Conservation (phyloP, 2,113 vertebrate species). For the Chionodraco myersi region DNA sequence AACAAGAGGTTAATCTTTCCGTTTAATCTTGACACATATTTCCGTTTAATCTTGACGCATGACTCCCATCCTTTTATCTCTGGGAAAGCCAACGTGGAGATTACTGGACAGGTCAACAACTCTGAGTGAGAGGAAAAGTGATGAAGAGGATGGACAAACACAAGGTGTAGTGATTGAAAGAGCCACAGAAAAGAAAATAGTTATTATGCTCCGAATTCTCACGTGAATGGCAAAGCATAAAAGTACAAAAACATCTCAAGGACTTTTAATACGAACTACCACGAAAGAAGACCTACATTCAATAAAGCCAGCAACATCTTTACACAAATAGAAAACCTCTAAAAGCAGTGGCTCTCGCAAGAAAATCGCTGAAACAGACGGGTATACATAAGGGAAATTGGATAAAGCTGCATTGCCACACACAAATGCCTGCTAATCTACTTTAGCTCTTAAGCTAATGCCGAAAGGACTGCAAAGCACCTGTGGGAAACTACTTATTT, state of each 20-base stretch:
- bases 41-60: slow-evolving; percentile 34
- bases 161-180: neutral
- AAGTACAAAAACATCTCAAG: neutral
- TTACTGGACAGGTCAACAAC: slow-evolving; percentile 33
- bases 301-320: neutral
- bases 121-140: neutral
- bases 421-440: slow-evolving; percentile 79
- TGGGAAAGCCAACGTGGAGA: slow-evolving; percentile 19
- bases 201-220: neutral
- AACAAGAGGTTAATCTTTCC: slow-evolving; percentile 24
- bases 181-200: neutral
- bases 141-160: neutral
- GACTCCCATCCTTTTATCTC: slow-evolving; percentile 36
- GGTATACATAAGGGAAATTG: slow-evolving; percentile 54
- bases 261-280: neutral
- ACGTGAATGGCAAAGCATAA: neutral
- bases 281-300: neutral
- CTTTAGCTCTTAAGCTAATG: slow-evolving; percentile 80
- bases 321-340: neutral
- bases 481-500: slow-evolving; percentile 80
- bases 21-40: slow-evolving; percentile 29
- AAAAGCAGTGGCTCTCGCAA: slow-evolving; percentile 18
- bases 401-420: slow-evolving; percentile 65
- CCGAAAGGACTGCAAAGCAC: slow-evolving; percentile 72
- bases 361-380: slow-evolving; percentile 40